Base-by-base conservation (phyloP, 1,140 invertebrate species). In the Apis laboriosa region DNA sequence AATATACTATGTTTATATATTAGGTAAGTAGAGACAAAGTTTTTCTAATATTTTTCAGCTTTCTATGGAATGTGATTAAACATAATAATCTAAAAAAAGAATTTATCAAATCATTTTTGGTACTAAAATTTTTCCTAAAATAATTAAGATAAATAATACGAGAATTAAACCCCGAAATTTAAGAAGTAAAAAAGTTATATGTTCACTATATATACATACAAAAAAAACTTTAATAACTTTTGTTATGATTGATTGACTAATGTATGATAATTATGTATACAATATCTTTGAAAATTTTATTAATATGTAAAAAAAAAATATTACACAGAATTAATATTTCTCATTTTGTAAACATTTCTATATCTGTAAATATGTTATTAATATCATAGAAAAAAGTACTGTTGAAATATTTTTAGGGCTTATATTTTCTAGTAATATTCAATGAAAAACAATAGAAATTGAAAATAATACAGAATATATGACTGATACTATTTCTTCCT, bases 401-500 rank as follows among this genome's bases (percentile, higher is more conserved):
- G 61, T 66, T 67, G 51, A 77, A 75, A 81, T 81, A 67, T 81
- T 81, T 81, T 81, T 81, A 80, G 49, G 71, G 17, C 28, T 24
- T 43, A 43, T 43, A 43, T 43, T n/a, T 77, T 55, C 72, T 77
- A 61, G 21, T n/a, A 83, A 58, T n/a, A 49, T 28, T 77, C 53
- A 60, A 64, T 19, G 28, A 64, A 28, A 71, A 77, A 77, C 21
- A 70, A 63, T 63, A 70, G 51, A 17, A 17, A 24, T 68, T 68
- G 24, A 66, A 67, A 19, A 64, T 43, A 43, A 43, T 68, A 19
- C 55, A 53, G n/a, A 15, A 77, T 28, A 76, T 55, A 56, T 13
- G 75, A 83, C 80, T 78, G 80, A 82, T 63, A 70, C 51, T 49
- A 58, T 49, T 34, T 78, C 81, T 83, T 78, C 81, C 81, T 78